These are phyloP conservation scores for Porites rus DNA, from an alignment of 92 coral and sea anemone species.

Conservation along the genomic window DNA sequence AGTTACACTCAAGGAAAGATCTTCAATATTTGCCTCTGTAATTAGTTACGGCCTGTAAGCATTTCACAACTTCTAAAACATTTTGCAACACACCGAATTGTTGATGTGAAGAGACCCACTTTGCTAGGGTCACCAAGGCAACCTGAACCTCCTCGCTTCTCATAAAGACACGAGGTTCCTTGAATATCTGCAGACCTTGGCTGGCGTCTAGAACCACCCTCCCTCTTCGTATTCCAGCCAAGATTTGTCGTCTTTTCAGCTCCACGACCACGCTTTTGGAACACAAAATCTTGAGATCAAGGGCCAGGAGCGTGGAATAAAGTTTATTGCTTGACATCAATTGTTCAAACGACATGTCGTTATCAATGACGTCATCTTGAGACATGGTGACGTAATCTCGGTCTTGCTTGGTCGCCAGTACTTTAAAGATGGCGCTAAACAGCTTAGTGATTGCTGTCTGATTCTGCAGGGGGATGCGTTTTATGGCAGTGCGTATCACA, in stretches of 20 bases:
- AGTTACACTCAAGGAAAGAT: background rate
- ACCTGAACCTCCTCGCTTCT: conserved; percentile 5
- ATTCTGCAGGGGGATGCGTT: background rate
- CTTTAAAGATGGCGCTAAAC: conserved; percentile 13
- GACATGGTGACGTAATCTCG: background rate
- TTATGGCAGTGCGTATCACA: background rate
- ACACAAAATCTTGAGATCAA: conserved; percentile 30
- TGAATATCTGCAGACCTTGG: conserved; percentile 24
- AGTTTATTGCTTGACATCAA: background rate
- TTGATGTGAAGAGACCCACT: conserved; percentile 29
- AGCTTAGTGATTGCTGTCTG: background rate
- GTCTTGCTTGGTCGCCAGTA: conserved; percentile 5
- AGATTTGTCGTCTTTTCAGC: conserved; percentile 11
- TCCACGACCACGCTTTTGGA: conserved; percentile 18
- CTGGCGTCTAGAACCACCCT: conserved; percentile 37
- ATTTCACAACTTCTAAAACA: conserved; percentile 27
- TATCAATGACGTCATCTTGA: background rate
- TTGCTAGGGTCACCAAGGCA: background rate
- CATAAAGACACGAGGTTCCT: conserved; percentile 34
- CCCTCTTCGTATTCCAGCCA: conserved; percentile 22
- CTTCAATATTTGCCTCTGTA: background rate
- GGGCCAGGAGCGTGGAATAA: conserved; percentile 2
- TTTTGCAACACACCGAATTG: background rate
- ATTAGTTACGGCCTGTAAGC: background rate
- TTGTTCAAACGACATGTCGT: conserved; percentile 4